Conservation (phyloP, 2,888 invertebrate genomes). For the Kuschelorhynchus macadamiae region DNA sequence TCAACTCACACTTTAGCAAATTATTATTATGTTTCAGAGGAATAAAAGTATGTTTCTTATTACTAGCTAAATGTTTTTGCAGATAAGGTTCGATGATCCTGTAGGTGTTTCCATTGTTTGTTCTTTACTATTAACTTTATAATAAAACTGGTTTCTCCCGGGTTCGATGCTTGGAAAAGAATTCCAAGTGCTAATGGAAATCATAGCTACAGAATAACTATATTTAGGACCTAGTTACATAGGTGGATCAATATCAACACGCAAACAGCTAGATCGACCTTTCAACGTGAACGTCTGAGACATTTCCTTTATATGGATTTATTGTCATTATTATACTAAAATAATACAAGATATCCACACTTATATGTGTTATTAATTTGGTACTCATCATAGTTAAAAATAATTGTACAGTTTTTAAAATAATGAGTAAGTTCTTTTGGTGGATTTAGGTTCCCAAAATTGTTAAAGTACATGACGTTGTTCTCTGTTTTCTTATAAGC, state of each 20-base stretch:
- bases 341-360: conserved; percentile 11
- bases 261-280: too few relatives aligned
- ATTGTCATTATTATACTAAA: neutral
- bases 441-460: conserved; percentile 9
- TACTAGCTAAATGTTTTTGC: neutral
- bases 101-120: neutral
- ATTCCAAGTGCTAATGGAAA: neutral
- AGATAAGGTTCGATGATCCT: neutral
- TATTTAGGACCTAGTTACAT: too few relatives aligned
- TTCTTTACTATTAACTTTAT: neutral
- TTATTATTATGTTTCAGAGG: neutral
- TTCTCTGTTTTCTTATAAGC: conserved; percentile 1
- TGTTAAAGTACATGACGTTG: conserved; percentile 6
- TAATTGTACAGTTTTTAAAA: neutral
- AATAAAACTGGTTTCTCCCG: neutral
- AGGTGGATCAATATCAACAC: too few relatives aligned
- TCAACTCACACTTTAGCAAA: neutral
- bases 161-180: neutral
- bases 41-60: neutral
- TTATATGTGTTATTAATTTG: neutral
- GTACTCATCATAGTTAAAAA: conserved; percentile 7
- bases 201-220: neutral
- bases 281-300: too few relatives aligned
- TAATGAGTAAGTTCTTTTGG: neutral
- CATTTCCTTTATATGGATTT: too few relatives aligned